A percentile compares a stretch with the other conserved stretches of the same genome.
Conservation (phyloP, 2,113 vertebrate species). For the Lycaon pictus region DNA sequence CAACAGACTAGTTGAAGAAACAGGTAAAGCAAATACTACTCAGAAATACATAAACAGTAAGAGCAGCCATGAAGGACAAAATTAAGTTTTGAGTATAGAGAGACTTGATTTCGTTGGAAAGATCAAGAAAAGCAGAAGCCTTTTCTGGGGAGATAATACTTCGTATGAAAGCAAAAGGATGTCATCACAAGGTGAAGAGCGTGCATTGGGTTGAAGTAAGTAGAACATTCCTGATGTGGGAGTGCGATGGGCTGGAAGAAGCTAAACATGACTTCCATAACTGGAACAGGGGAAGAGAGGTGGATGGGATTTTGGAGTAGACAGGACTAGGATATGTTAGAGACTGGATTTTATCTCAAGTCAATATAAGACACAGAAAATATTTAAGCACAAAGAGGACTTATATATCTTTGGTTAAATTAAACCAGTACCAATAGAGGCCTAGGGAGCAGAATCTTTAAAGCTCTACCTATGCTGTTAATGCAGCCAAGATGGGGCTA, state of each 20-base stretch:
- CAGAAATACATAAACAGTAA: not conserved
- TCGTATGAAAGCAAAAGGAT: not conserved
- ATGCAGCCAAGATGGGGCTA: not conserved
- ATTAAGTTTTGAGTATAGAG: not conserved
- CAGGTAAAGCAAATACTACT: not conserved
- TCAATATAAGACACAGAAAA: not conserved
- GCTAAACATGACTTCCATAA: not conserved
- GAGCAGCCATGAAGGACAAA: not conserved
- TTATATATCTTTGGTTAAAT: not conserved
- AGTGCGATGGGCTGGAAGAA: not conserved
- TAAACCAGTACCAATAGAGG: not conserved
- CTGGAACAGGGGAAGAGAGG: fast-evolving
- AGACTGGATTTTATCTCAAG: not conserved
- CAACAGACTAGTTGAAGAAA: not conserved
- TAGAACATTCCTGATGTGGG: not conserved
- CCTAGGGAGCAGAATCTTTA: not conserved
- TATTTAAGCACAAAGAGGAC: not conserved
- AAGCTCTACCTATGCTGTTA: not conserved
- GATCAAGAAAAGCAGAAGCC: not conserved
- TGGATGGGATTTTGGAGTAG: not conserved
- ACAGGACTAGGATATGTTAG: not conserved
- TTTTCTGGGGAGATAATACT: not conserved
- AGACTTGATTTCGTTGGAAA: not conserved
- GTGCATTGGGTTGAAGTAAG: fast-evolving
- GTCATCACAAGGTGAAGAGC: not conserved